Percentiles rank a stretch among this genome's conserved stretches.
Conservation (phyloP, 2,797 vertebrate species). For the Falco concolor region DNA sequence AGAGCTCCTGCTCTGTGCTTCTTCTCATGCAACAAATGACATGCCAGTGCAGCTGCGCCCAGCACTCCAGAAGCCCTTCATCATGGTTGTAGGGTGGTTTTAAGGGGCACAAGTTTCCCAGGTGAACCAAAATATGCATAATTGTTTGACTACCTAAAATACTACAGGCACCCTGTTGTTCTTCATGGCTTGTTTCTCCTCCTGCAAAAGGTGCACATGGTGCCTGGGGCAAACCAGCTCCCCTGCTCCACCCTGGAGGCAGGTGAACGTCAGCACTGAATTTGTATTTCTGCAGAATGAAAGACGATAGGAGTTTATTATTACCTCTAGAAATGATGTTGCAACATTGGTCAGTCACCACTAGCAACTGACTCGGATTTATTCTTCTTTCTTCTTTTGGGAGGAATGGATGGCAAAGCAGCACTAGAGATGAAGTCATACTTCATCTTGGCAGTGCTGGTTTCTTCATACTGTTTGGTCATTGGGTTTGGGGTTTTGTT, state of each 20-base stretch:
- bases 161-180: neutral
- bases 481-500: neutral
- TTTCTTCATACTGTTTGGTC: neutral
- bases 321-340: constrained; percentile 3
- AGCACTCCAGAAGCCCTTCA: neutral
- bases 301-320: neutral
- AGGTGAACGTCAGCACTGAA: neutral
- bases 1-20: neutral
- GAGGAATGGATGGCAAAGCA: neutral
- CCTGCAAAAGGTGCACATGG: neutral
- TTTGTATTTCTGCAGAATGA: neutral
- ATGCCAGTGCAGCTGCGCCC: fast-evolving
- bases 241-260: neutral
- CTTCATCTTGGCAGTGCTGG: neutral
- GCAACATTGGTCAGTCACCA: constrained; percentile 37
- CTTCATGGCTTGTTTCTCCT: neutral
- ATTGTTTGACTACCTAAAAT: neutral
- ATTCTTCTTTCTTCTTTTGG: neutral
- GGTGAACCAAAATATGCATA: neutral
- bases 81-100: neutral
- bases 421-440: neutral
- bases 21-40: neutral
- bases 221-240: neutral
- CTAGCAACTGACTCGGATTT: constrained; percentile 14
- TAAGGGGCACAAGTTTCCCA: neutral